Conservation (phyloP, 2,888 invertebrate species). For the Aplocera efformata region DNA sequence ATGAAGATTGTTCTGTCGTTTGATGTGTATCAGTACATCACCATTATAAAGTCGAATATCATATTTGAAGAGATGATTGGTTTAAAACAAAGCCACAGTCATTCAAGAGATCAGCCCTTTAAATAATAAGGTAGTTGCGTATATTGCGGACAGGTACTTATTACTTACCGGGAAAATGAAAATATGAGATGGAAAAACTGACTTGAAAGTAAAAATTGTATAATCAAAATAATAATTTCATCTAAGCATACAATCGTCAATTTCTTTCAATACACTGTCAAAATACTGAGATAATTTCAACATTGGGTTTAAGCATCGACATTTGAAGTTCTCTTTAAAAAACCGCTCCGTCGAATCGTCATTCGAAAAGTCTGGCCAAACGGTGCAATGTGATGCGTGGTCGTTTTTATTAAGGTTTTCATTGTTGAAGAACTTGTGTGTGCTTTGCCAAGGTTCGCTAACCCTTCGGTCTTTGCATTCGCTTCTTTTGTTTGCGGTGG, state of each 20-base stretch:
- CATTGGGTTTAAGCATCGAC: constrained; percentile 49
- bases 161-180: background rate
- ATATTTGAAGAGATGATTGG: no score
- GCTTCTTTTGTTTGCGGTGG: constrained; percentile 21
- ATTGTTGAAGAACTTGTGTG: constrained; percentile 25
- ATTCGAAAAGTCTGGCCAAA: constrained; percentile 32
- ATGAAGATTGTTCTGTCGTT: no score
- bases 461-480: constrained; percentile 20
- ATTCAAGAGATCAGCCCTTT: no score
- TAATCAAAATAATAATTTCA: constrained; percentile 16
- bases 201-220: constrained; percentile 1
- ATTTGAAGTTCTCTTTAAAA: constrained; percentile 7
- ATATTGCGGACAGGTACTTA: no score
- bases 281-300: constrained; percentile 54
- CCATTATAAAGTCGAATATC: no score
- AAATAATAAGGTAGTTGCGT: no score
- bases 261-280: constrained; percentile 51
- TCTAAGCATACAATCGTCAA: constrained; percentile 36
- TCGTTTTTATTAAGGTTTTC: constrained; percentile 14
- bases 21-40: no score
- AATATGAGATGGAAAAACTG: background rate
- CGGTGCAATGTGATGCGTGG: constrained; percentile 29
- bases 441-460: constrained; percentile 45
- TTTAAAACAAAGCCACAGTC: no score
- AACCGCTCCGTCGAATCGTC: constrained; percentile 8